Conservation (phyloP, 2,888 invertebrate species). For the Labia minor region DNA sequence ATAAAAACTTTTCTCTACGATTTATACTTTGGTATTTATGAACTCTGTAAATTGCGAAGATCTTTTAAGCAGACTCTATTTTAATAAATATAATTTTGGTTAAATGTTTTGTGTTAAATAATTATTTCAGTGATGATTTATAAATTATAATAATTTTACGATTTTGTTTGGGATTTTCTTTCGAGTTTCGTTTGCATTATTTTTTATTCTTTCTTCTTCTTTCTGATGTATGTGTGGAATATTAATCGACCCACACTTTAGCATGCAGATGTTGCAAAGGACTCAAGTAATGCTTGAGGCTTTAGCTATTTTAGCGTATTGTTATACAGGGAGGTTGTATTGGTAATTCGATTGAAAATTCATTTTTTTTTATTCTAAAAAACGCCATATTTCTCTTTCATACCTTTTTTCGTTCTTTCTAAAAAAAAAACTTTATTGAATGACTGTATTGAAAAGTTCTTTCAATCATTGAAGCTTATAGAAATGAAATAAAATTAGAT, state of each 20-base stretch:
- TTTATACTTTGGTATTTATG: no score
- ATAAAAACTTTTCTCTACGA: no score
- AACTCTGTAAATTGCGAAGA: no score
- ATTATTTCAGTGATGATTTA: no score
- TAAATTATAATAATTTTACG: no score
- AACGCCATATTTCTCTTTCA: not conserved
- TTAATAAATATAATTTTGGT: no score
- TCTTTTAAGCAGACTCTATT: no score
- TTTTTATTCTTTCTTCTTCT: not conserved
- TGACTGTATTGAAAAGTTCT: not conserved
- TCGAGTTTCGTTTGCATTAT: not conserved
- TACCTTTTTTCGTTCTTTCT: not conserved
- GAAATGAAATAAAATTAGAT: not conserved
- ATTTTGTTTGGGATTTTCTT: not conserved
- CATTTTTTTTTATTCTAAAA: not conserved
- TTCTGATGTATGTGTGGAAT: not conserved
- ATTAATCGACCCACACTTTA: not conserved
- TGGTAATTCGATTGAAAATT: slow-evolving; percentile 7
- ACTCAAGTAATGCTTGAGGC: not conserved
- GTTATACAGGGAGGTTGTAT: not conserved
- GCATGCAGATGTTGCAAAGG: slow-evolving; percentile 1
- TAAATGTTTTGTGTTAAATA: no score
- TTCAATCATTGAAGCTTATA: not conserved
- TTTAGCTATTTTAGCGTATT: slow-evolving; percentile 7
- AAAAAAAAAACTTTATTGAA: not conserved